Conservation (phyloP, 2,888 invertebrate genomes). For the Cosmia pyralina region DNA sequence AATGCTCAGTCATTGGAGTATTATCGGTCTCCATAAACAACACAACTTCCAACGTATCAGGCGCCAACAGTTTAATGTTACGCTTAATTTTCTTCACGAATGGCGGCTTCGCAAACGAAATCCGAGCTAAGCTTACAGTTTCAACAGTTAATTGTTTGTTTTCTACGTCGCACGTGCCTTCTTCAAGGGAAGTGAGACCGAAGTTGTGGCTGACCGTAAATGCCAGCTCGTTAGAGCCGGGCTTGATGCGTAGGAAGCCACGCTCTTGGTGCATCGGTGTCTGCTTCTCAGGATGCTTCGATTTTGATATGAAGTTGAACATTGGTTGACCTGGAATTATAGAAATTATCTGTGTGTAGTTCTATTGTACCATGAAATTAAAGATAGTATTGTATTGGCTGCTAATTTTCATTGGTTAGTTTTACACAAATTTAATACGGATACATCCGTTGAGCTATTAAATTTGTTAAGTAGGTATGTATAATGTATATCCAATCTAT, state of each 20-base stretch:
- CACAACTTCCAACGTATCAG: constrained; percentile 82
- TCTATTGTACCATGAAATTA: background rate
- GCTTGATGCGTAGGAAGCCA: constrained; percentile 91
- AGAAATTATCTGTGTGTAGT: background rate
- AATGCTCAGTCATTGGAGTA: constrained; percentile 89
- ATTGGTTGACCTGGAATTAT: constrained; percentile 89
- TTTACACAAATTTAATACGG: background rate
- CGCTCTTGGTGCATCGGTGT: constrained; percentile 91
- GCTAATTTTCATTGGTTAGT: background rate
- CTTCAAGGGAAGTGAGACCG: constrained; percentile 91
- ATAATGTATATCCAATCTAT: no score
- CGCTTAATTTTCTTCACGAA: constrained; percentile 86
- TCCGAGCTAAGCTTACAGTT: constrained; percentile 85
- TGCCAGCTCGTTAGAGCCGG: constrained; percentile 87
- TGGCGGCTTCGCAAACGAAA: constrained; percentile 89
- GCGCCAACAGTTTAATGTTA: constrained; percentile 74
- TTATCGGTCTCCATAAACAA: constrained; percentile 90
- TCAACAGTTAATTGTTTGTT: constrained; percentile 85
- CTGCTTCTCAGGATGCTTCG: constrained; percentile 87
- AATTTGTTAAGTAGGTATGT: no score
- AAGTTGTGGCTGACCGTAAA: constrained; percentile 91
- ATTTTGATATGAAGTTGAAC: constrained; percentile 89
- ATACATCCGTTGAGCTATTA: background rate
- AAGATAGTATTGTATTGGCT: background rate
- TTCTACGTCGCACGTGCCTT: constrained; percentile 86